Evolutionary conservation across 2,113 vertebrate genomes (phyloP).

Genomic region (Campylorhamphus procurvoides): DNA sequence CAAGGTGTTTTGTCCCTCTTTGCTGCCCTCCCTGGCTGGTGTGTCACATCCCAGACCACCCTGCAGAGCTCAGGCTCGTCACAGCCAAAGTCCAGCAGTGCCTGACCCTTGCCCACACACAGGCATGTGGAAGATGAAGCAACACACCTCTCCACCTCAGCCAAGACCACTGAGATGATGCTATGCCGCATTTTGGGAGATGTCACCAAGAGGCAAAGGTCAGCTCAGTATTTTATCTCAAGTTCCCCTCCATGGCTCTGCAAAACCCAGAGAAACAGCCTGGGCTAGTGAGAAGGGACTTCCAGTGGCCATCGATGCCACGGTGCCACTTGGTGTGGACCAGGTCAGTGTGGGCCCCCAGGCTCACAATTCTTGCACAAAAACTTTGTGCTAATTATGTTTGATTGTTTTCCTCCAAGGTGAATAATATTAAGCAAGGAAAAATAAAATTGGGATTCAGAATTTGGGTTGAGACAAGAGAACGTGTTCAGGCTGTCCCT

Average conservation of each 20-base stretch:
- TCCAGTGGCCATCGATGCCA: fast-evolving
- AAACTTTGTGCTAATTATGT: background rate
- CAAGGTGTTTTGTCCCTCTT: fast-evolving
- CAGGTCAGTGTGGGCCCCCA: background rate
- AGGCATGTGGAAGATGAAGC: background rate
- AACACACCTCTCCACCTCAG: background rate
- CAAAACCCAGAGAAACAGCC: background rate
- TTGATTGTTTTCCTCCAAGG: background rate
- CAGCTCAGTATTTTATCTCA: background rate
- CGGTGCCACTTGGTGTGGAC: fast-evolving
- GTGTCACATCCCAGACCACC: fast-evolving
- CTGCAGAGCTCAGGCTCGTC: background rate
- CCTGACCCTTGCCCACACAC: slow-evolving; percentile 18
- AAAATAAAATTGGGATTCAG: background rate
- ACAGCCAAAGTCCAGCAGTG: slow-evolving; percentile 3
- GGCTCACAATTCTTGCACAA: background rate
- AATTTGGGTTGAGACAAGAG: background rate
- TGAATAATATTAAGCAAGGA: background rate
- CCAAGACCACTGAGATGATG: background rate
- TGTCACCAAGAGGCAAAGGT: background rate
- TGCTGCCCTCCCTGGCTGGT: background rate
- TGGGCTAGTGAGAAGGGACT: background rate
- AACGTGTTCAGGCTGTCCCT: background rate
- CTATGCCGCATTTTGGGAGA: background rate
- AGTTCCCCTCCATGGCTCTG: fast-evolving